Evolutionary conservation across 1,140 invertebrate genomes (phyloP).

Genomic region (Euwallacea fornicatus): DNA sequence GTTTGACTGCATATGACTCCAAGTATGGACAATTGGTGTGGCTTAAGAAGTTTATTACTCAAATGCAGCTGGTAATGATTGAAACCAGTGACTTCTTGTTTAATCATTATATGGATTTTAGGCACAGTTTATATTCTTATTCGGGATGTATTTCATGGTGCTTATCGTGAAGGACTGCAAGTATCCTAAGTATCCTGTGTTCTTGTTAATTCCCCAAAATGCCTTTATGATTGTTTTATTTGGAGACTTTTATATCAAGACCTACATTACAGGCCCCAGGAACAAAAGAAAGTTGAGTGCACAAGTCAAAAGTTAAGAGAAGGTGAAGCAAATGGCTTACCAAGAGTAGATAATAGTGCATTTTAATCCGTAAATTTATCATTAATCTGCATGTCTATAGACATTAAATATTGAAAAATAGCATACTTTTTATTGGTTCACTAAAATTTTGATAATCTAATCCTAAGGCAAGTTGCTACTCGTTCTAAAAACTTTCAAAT

Average conservation of each 20-base stretch:
- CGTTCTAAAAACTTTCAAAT: no score
- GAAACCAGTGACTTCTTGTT: not conserved
- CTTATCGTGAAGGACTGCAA: slow-evolving; percentile 70
- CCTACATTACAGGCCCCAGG: slow-evolving; percentile 59
- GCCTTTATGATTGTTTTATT: slow-evolving; percentile 81
- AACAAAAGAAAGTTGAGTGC: not conserved
- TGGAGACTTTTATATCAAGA: slow-evolving; percentile 80
- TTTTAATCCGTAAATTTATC: no score
- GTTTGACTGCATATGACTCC: slow-evolving; percentile 64
- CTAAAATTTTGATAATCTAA: no score
- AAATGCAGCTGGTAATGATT: slow-evolving; percentile 63
- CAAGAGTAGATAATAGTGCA: no score
- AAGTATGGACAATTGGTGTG: slow-evolving; percentile 64
- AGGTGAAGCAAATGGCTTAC: no score
- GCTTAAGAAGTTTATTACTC: slow-evolving; percentile 78
- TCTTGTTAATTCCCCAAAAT: slow-evolving; percentile 67
- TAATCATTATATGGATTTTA: slow-evolving; percentile 45
- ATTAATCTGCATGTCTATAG: no score
- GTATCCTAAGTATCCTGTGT: slow-evolving; percentile 65
- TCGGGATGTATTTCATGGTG: slow-evolving; percentile 67
- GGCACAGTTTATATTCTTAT: slow-evolving; percentile 73
- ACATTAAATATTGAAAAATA: no score
- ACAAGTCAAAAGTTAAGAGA: no score
- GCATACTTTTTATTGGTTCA: no score
- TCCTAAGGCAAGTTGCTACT: no score